Evolutionary conservation across 2,113 vertebrate species (phyloP).

Genomic region (Pseudopipra pipra): DNA sequence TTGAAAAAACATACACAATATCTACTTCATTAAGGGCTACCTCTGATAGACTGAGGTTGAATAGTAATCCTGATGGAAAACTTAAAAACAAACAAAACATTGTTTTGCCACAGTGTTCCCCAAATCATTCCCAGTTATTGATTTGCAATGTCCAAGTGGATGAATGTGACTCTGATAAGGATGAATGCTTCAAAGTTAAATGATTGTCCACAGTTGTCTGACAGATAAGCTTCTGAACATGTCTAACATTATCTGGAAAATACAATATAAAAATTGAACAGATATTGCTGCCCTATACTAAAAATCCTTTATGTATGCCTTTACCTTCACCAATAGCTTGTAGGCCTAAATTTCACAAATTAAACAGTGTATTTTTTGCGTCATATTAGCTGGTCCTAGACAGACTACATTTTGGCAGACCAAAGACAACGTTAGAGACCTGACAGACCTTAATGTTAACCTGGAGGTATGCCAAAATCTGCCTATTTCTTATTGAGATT

Average conservation of each 20-base stretch:
- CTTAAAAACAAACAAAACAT: no score
- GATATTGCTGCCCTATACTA: not conserved
- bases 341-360: not conserved
- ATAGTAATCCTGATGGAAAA: no score
- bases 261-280: not conserved
- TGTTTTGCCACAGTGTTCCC: not conserved
- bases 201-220: not conserved
- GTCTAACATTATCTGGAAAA: not conserved
- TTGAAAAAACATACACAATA: not conserved
- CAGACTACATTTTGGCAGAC: not conserved
- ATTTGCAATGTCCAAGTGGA: not conserved
- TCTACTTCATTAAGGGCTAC: not conserved
- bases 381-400: not conserved
- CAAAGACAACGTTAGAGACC: not conserved
- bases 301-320: not conserved
- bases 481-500: not conserved
- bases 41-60: not conserved
- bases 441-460: not conserved
- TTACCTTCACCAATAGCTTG: not conserved
- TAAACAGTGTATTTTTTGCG: not conserved
- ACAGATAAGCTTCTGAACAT: not conserved
- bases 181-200: not conserved
- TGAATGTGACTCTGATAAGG: not conserved
- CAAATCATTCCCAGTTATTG: slow-evolving; percentile 8
- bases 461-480: not conserved